phyloP scores from a whole-genome alignment of 1,140 invertebrate species.

The Drosophila obscura region DNA sequence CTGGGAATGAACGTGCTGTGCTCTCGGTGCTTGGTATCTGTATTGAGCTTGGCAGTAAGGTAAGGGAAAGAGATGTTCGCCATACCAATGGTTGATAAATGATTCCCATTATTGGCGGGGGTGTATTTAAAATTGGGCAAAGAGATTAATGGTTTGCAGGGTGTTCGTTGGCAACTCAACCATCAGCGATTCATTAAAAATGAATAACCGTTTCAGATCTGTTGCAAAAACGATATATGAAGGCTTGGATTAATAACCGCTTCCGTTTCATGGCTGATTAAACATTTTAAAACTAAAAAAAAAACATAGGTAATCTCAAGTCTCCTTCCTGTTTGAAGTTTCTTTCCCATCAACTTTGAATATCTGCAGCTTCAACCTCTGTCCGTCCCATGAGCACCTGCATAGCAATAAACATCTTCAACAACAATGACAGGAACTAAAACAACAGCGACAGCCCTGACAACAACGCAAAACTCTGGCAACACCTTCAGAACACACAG shows the following conservation, averaged over 20 bases:
- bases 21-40: conserved; percentile 37
- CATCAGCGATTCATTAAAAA: not conserved
- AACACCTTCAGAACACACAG: conserved; percentile 29
- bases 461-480: conserved; percentile 27
- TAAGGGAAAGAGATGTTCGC: not conserved
- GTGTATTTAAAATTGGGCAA: conserved; percentile 36
- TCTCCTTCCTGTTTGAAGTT: conserved; percentile 14
- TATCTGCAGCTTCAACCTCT: conserved; percentile 24
- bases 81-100: conserved; percentile 26
- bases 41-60: conserved; percentile 25
- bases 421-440: conserved; percentile 7
- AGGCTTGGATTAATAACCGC: too few species aligned
- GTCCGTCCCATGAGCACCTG: conserved; percentile 31
- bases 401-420: conserved; percentile 34
- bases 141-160: conserved; percentile 27
- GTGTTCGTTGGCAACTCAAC: not conserved
- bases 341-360: conserved; percentile 26
- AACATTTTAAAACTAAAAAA: too few species aligned
- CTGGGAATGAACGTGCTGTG: conserved; percentile 37
- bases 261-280: too few species aligned
- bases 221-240: too few species aligned
- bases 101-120: conserved; percentile 16
- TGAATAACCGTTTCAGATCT: not conserved
- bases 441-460: conserved; percentile 51
- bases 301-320: conserved; percentile 8